These are phyloP conservation scores for Aphyosemion australe DNA, from an alignment of 2,113 vertebrate species.

Conservation along the genomic window DNA sequence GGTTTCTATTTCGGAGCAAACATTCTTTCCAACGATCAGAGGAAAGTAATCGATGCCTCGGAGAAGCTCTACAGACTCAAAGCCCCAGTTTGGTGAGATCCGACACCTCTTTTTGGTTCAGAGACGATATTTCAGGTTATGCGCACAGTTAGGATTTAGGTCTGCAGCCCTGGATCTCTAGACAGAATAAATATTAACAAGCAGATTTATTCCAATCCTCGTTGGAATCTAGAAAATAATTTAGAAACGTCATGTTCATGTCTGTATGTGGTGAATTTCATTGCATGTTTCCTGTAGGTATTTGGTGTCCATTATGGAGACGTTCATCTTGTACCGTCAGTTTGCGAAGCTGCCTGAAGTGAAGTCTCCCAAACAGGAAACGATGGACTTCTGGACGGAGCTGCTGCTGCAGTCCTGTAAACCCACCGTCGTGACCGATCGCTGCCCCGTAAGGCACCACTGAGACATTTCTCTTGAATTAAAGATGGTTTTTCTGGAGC, in stretches of 20 bases:
- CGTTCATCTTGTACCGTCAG: slow-evolving; percentile 86
- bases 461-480: too few species aligned
- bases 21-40: slow-evolving; percentile 84
- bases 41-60: slow-evolving; percentile 86
- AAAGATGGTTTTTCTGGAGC: too few species aligned
- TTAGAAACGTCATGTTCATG: too few species aligned
- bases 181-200: too few species aligned
- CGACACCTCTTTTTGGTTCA: not conserved
- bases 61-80: slow-evolving; percentile 91
- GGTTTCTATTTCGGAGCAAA: slow-evolving; percentile 90
- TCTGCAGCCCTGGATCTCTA: too few species aligned
- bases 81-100: slow-evolving; percentile 86
- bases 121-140: not conserved
- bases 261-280: not conserved
- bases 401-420: slow-evolving; percentile 84
- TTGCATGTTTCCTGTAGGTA: slow-evolving; percentile 78
- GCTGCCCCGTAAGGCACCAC: slow-evolving; percentile 80
- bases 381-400: slow-evolving; percentile 88
- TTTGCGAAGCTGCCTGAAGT: slow-evolving; percentile 76
- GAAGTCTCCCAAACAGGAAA: slow-evolving; percentile 71
- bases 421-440: slow-evolving; percentile 66
- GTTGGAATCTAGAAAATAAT: too few species aligned
- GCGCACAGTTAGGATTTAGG: too few species aligned
- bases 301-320: slow-evolving; percentile 89
- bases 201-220: too few species aligned